These are phyloP conservation scores for Gastrophysa polygoni DNA, from an alignment of 2,888 invertebrate genomes.

Conservation along the genomic window DNA sequence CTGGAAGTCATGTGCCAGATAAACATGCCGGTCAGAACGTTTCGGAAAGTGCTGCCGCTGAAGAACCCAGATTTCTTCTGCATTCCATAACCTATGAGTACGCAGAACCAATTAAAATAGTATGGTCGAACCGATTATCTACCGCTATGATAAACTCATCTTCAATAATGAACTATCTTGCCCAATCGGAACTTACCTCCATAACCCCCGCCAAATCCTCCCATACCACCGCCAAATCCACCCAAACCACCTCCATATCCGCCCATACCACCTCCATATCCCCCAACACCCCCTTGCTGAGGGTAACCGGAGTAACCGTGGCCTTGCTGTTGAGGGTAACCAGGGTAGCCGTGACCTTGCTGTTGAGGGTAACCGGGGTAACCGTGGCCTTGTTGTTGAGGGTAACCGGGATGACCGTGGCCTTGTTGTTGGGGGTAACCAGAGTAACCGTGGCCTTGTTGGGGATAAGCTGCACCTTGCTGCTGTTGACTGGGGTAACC, in stretches of 20 bases:
- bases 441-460: slow-evolving; percentile 5
- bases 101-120: too few relatives aligned
- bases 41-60: slow-evolving; percentile 48
- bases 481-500: slow-evolving; percentile 11
- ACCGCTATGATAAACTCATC: too few relatives aligned
- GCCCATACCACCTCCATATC: slow-evolving; percentile 19
- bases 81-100: slow-evolving; percentile 15
- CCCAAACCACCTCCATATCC: slow-evolving; percentile 25
- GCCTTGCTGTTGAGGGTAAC: slow-evolving; percentile 16
- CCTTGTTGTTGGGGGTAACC: slow-evolving; percentile 17
- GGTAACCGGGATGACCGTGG: slow-evolving; percentile 14
- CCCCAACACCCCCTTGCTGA: slow-evolving; percentile 15
- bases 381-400: slow-evolving; percentile 17
- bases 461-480: slow-evolving; percentile 16
- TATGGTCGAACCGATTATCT: too few relatives aligned
- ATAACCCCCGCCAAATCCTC: slow-evolving; percentile 17
- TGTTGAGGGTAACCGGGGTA: slow-evolving; percentile 9
- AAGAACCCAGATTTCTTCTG: slow-evolving; percentile 44
- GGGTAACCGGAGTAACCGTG: slow-evolving; percentile 19
- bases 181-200: slow-evolving; percentile 27
- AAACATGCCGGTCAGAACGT: slow-evolving; percentile 50
- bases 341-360: slow-evolving; percentile 13
- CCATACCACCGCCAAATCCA: slow-evolving; percentile 21
- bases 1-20: slow-evolving; percentile 47
- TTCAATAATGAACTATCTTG: too few relatives aligned